Percentiles rank a stretch among this genome's conserved stretches.
phyloP scores from a whole-genome alignment of 2,888 invertebrate genomes.

The Cryptus armator region DNA sequence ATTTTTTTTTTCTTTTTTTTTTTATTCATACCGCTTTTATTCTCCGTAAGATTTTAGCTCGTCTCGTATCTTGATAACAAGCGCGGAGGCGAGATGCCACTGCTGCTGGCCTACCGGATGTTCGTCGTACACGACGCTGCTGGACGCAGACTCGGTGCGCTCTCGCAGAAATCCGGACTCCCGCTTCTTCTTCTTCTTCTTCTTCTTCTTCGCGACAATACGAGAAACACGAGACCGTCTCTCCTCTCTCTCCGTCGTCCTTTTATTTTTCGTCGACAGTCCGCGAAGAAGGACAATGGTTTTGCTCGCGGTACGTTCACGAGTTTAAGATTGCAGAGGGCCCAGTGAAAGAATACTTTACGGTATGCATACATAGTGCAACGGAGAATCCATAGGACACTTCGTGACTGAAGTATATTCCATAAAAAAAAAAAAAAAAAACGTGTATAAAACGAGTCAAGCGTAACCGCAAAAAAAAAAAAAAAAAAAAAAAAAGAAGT shows the following conservation, averaged over 20 bases:
- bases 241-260: constrained; percentile 3
- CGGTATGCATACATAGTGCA: background rate
- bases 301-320: background rate
- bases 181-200: background rate
- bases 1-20: constrained; percentile 1
- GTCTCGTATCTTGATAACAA: constrained; percentile 63
- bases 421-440: constrained; percentile 10
- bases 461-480: constrained; percentile 37
- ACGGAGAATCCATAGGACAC: constrained; percentile 6
- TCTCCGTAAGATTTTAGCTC: constrained; percentile 8
- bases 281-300: constrained; percentile 52
- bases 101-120: constrained; percentile 36
- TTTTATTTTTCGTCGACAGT: constrained; percentile 40
- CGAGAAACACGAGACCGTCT: constrained; percentile 63
- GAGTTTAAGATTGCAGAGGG: constrained; percentile 7
- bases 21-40: constrained; percentile 38
- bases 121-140: constrained; percentile 38
- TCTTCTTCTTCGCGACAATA: constrained; percentile 55
- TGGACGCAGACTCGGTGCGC: constrained; percentile 34
- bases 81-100: constrained; percentile 56
- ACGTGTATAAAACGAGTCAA: constrained; percentile 27
- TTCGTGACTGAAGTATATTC: constrained; percentile 13
- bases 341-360: constrained; percentile 10
- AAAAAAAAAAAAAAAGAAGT: constrained; percentile 27
- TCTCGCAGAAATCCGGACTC: constrained; percentile 54